Conservation (phyloP, 2,113 vertebrate species). For the Amblyopsis rosae region DNA sequence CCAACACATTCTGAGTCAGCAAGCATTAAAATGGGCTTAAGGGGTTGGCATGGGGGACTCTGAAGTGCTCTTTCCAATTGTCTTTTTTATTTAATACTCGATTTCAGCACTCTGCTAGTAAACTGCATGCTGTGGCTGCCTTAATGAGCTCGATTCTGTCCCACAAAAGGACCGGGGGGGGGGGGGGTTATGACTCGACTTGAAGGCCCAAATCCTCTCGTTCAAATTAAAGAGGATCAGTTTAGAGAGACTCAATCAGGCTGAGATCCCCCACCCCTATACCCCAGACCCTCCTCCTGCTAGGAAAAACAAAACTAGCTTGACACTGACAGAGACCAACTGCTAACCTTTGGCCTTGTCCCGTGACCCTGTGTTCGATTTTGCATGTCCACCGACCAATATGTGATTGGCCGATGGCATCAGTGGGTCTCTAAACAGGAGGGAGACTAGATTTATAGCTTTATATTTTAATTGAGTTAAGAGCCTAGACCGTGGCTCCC, state of each 20-base stretch:
- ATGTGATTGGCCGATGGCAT: slow-evolving; percentile 83
- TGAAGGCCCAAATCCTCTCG: slow-evolving; percentile 45
- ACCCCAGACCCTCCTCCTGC: slow-evolving; percentile 48
- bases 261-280: slow-evolving; percentile 53
- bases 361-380: slow-evolving; percentile 82
- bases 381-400: slow-evolving; percentile 79
- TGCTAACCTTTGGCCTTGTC: slow-evolving; percentile 82
- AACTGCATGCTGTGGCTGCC: slow-evolving; percentile 40
- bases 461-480: slow-evolving; percentile 82
- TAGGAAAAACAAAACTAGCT: slow-evolving; percentile 76
- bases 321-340: slow-evolving; percentile 80
- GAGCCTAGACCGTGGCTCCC: slow-evolving; percentile 58
- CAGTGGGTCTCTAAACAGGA: slow-evolving; percentile 76
- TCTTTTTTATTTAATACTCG: slow-evolving; percentile 34
- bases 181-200: slow-evolving; percentile 16
- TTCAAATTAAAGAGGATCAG: slow-evolving; percentile 57
- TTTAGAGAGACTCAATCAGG: slow-evolving; percentile 63
- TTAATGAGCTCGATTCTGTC: slow-evolving; percentile 45
- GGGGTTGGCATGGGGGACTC: background rate
- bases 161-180: slow-evolving; percentile 22
- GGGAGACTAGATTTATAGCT: slow-evolving; percentile 85
- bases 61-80: slow-evolving; percentile 17
- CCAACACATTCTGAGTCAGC: slow-evolving; percentile 37
- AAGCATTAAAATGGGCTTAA: slow-evolving; percentile 14
- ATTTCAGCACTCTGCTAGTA: slow-evolving; percentile 34